Evolutionary conservation across 2,113 vertebrate species (phyloP).

Genomic region (Passer domesticus): DNA sequence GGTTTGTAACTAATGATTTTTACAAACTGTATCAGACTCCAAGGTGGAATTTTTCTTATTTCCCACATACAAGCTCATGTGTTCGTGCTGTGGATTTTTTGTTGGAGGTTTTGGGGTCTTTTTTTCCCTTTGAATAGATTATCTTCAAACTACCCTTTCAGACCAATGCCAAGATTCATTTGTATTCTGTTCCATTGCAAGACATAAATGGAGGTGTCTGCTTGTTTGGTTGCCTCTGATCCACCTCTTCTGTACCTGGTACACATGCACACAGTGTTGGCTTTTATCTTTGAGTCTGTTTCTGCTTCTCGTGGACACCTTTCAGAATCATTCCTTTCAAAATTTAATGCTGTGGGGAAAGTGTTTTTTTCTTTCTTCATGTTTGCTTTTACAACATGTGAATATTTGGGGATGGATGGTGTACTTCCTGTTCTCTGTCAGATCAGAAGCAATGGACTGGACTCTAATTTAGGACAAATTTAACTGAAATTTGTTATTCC

Average conservation of each 20-base stretch:
- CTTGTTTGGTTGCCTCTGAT: slow-evolving; percentile 27
- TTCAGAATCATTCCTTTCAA: slow-evolving; percentile 4
- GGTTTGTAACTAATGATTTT: not conserved
- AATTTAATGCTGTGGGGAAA: not conserved
- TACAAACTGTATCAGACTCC: not conserved
- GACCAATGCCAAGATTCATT: not conserved
- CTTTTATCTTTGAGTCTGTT: slow-evolving; percentile 25
- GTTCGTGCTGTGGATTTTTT: not conserved
- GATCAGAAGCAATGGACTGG: not conserved
- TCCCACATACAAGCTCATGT: not conserved
- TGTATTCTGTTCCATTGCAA: slow-evolving; percentile 13
- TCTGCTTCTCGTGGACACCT: slow-evolving; percentile 8
- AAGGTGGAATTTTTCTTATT: not conserved
- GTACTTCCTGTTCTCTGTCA: not conserved
- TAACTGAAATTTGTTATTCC: not conserved
- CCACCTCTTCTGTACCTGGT: not conserved
- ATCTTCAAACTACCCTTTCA: not conserved
- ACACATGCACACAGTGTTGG: not conserved
- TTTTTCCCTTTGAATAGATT: not conserved
- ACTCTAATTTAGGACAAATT: not conserved
- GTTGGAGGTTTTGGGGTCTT: not conserved
- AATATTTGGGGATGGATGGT: not conserved
- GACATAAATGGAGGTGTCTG: slow-evolving; percentile 13
- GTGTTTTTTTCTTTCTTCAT: not conserved
- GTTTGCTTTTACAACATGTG: not conserved